Percentiles rank a stretch among this genome's conserved stretches.
These are phyloP conservation scores for Drosophila obscura DNA, from an alignment of 1,140 invertebrate genomes.

Conservation along the genomic window DNA sequence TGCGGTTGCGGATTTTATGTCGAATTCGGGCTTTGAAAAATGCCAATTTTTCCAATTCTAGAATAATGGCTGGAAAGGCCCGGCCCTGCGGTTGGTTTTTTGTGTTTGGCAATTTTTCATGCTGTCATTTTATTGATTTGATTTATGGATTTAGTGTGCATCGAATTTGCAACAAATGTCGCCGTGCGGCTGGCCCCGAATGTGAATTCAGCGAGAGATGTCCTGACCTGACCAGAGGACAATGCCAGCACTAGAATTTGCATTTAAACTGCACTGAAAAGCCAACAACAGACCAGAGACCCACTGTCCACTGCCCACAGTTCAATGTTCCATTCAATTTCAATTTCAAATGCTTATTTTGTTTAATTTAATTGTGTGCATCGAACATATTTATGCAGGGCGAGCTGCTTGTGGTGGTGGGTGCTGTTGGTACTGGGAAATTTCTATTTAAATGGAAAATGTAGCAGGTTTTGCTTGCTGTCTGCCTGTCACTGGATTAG, in stretches of 20 bases:
- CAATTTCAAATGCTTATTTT: slow-evolving; percentile 11
- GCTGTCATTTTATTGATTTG: slow-evolving; percentile 77
- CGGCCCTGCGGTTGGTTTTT: slow-evolving; percentile 61
- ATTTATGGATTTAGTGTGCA: slow-evolving; percentile 67
- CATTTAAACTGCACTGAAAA: slow-evolving; percentile 38
- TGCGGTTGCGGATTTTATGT: slow-evolving; percentile 54
- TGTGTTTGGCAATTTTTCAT: slow-evolving; percentile 72
- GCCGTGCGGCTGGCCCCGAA: slow-evolving; percentile 38
- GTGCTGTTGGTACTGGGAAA: no score
- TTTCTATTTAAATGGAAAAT: no score
- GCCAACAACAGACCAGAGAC: no score
- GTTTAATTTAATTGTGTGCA: slow-evolving; percentile 29
- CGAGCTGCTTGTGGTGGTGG: slow-evolving; percentile 1
- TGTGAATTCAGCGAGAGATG: slow-evolving; percentile 4
- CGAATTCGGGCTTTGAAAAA: slow-evolving; percentile 11
- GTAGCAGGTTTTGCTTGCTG: no score
- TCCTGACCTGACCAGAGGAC: background rate
- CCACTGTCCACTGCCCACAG: background rate
- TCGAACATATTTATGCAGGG: slow-evolving; percentile 7
- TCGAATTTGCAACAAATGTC: slow-evolving; percentile 61
- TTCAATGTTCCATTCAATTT: slow-evolving; percentile 20
- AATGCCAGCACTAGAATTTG: slow-evolving; percentile 27
- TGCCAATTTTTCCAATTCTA: slow-evolving; percentile 29
- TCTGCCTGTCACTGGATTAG: no score
- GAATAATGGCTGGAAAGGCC: slow-evolving; percentile 42